Base-by-base conservation (phyloP, 2,888 invertebrate species). In the Lamellibrachia columna region DNA sequence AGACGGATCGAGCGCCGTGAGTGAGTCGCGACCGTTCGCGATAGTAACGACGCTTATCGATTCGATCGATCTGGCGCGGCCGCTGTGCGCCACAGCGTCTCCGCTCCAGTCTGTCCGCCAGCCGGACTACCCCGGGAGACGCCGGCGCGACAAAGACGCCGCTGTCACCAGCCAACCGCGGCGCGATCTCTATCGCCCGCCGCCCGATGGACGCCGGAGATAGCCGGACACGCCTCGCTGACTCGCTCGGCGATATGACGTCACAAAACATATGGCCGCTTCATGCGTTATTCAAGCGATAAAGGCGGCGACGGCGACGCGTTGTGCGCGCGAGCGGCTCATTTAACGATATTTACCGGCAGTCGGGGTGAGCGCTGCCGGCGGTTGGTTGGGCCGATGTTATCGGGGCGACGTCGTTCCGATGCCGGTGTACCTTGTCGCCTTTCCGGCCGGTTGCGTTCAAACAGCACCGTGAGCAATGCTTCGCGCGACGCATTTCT, bases 261-360 rank as follows among this genome's bases (percentile, higher is more conserved):
- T 75, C 75, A 75, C 75, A 75, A 75, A 75, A 75, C 75, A 75
- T 75, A 75, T 75, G 75, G 75, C 75, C 22, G 75, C 75, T 75
- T 75, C 75, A 75, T 75, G 22, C 22, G 75, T 75, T 75, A 75
- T 75, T 75, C 75, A 75, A 22, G 75, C n/a, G 75, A 75, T 75
- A 75, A 75, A 22, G 75, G 75, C 75, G 75, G 22, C 75, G n/a
- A n/a, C 22, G 75, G 75, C 75, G 75, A 22, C 75, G 75, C 75
- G n/a, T 75, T 75, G 75, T 75, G 22, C 15, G 75, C 75, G 75
- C 75, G 75, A n/a, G 15, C 75, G 75, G 75, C 75, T 75, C 75
- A 75, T 75, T 75, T 75, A 75, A 75, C 75, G 75, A 75, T 75
- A 75, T 75, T 75, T 75, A 75, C 75, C 75, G 75, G 75, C 75